Conservation (phyloP, 2,797 vertebrate genomes). For the Erithacus rubecula region DNA sequence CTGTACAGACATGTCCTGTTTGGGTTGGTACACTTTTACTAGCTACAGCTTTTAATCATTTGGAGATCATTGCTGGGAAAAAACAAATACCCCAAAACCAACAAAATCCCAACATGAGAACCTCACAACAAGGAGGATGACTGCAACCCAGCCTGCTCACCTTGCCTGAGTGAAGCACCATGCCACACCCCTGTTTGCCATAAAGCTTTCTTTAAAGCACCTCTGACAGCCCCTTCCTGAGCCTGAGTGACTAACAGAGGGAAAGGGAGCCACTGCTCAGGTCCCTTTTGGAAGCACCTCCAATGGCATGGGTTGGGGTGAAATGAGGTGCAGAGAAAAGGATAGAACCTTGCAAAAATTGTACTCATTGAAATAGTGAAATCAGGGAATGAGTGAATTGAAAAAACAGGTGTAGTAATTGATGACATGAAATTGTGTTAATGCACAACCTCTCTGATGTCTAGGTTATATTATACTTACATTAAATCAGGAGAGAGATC, state of each 20-base stretch:
- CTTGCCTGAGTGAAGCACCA: fast-evolving
- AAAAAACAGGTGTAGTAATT: background rate
- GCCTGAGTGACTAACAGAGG: background rate
- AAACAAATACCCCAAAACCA: background rate
- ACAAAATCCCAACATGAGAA: background rate
- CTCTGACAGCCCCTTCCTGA: background rate
- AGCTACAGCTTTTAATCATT: background rate
- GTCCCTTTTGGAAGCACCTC: background rate
- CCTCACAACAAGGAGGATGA: background rate
- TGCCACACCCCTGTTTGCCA: background rate
- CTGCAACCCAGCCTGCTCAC: background rate
- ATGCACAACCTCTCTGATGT: background rate
- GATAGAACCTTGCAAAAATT: background rate
- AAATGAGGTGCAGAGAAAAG: background rate
- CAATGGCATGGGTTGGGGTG: background rate
- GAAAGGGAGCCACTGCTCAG: background rate
- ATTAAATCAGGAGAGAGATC: background rate
- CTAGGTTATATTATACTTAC: background rate
- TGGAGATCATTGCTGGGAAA: background rate
- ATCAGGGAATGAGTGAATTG: background rate
- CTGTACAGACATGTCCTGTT: background rate
- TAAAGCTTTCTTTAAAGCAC: background rate
- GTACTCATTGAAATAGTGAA: background rate
- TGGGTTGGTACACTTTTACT: background rate
- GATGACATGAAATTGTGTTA: background rate